phyloP scores from a whole-genome alignment of 2,113 vertebrate genomes.

The Oryctolagus cuniculus region DNA sequence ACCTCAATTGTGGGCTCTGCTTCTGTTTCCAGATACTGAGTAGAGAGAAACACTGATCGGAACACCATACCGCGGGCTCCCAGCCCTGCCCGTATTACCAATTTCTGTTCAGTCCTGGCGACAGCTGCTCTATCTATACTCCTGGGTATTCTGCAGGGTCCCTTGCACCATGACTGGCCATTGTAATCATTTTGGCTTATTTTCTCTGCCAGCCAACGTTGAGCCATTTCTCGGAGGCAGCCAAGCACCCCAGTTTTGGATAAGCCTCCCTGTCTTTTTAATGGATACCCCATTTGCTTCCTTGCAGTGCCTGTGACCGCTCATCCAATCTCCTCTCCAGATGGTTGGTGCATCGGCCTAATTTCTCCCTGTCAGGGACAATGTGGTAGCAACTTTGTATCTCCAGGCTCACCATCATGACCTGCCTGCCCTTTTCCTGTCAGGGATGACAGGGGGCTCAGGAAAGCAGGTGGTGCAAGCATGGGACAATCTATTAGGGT shows the following conservation, averaged over 20 bases:
- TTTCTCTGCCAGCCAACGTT: background rate
- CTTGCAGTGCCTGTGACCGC: background rate
- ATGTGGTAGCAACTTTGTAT: background rate
- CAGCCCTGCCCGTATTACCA: background rate
- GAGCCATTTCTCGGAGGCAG: background rate
- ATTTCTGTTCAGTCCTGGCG: background rate
- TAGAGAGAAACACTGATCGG: background rate
- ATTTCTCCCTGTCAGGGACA: constrained; percentile 42
- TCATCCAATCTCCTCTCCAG: constrained; percentile 41
- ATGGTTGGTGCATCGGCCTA: background rate
- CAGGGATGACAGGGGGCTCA: constrained; percentile 75
- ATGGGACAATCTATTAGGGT: constrained; percentile 72
- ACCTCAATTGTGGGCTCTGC: background rate
- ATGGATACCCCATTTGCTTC: background rate
- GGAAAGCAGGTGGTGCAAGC: constrained; percentile 36
- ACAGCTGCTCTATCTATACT: fast-evolving
- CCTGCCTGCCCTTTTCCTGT: constrained; percentile 71
- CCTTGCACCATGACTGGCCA: background rate
- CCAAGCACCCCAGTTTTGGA: background rate
- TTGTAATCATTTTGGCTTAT: background rate
- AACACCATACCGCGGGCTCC: background rate
- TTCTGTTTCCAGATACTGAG: background rate
- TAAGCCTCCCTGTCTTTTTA: constrained; percentile 47
- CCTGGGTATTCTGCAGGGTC: background rate
- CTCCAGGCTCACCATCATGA: background rate